phyloP scores from a whole-genome alignment of 1,140 invertebrate species.

The Procambarus virginalis region DNA sequence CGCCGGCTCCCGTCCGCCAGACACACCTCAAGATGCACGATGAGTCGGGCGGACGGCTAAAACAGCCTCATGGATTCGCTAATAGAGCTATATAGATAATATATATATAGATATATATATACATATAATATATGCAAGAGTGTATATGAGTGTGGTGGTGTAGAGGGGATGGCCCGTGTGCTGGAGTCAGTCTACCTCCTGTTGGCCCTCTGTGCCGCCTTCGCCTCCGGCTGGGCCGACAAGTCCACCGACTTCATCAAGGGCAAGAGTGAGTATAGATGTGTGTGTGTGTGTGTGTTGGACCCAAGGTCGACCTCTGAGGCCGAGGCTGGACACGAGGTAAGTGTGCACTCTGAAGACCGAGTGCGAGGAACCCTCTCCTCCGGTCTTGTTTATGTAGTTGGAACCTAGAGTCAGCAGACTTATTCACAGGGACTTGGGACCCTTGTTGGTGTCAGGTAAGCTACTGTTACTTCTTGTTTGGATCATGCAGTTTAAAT shows the following conservation, averaged over 20 bases:
- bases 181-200: constrained; percentile 22
- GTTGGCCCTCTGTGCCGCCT: constrained; percentile 36
- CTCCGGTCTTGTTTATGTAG: too few relatives aligned
- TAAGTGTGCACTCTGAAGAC: too few relatives aligned
- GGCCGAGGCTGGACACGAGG: too few relatives aligned
- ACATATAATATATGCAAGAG: constrained; percentile 28
- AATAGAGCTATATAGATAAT: constrained; percentile 28
- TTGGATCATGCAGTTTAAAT: too few relatives aligned
- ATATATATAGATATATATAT: constrained; percentile 50
- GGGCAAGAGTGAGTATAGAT: constrained; percentile 52
- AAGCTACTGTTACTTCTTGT: too few relatives aligned
- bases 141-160: constrained; percentile 23
- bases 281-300: neutral
- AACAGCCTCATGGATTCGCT: constrained; percentile 7
- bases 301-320: too few relatives aligned
- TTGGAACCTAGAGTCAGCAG: too few relatives aligned
- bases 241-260: constrained; percentile 51
- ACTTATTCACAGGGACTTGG: too few relatives aligned
- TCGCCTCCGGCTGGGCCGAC: constrained; percentile 45
- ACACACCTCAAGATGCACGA: constrained; percentile 44
- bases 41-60: constrained; percentile 44
- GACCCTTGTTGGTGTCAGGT: too few relatives aligned
- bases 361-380: too few relatives aligned
- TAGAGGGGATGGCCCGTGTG: constrained; percentile 41
- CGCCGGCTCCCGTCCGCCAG: neutral